Percentiles rank a stretch among this genome's conserved stretches.
Conservation (phyloP, 2,113 vertebrate genomes). For the Semnornis frantzii region DNA sequence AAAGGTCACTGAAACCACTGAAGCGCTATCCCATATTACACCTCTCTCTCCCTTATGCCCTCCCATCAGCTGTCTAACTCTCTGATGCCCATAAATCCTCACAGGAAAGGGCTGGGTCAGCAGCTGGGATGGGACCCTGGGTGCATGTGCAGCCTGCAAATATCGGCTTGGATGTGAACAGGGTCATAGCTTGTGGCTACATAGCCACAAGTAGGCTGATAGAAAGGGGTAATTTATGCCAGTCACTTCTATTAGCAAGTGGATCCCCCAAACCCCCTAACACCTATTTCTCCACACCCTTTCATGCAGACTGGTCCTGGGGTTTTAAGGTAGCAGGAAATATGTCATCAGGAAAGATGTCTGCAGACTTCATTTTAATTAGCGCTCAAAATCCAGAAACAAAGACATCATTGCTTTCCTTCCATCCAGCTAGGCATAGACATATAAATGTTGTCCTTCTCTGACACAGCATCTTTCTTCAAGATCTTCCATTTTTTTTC, state of each 20-base stretch:
- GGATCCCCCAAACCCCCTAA: background rate
- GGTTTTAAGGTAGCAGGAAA: too few species aligned
- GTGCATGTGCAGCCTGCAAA: background rate
- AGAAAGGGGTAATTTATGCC: background rate
- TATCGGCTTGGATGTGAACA: fast-evolving
- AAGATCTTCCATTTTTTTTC: background rate
- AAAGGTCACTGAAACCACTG: fast-evolving
- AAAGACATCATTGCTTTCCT: background rate
- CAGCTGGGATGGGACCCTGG: fast-evolving
- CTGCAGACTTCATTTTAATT: background rate
- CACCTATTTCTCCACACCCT: fast-evolving
- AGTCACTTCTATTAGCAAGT: background rate
- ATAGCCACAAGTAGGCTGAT: background rate
- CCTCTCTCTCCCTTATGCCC: background rate
- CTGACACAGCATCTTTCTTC: background rate
- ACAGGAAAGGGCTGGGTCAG: background rate
- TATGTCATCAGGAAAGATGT: background rate
- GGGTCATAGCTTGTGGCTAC: too few species aligned
- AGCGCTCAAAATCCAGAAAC: background rate
- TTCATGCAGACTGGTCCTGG: background rate
- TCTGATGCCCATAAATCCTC: background rate
- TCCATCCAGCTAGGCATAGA: background rate
- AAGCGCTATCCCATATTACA: background rate
- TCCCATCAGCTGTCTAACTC: background rate
- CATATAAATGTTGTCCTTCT: background rate